These are phyloP conservation scores for Microcebus tavaratra DNA, from an alignment of 2,113 vertebrate genomes.

Conservation along the genomic window DNA sequence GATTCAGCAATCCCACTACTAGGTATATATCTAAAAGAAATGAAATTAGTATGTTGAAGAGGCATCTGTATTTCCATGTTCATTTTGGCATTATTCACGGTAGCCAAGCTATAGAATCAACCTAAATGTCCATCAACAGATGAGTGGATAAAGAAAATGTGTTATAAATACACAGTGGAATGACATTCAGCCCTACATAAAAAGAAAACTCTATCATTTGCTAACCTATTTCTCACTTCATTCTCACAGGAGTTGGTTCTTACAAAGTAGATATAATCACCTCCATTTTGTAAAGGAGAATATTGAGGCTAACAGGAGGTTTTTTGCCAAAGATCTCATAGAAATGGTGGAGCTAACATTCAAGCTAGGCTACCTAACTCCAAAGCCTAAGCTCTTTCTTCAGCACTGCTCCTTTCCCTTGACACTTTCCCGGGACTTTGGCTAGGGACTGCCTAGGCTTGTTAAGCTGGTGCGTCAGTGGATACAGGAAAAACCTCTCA, in stretches of 20 bases:
- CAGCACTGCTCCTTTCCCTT: background rate
- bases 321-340: background rate
- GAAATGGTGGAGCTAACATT: background rate
- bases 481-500: background rate
- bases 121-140: background rate
- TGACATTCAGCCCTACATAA: background rate
- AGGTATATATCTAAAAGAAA: background rate
- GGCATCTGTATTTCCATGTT: background rate
- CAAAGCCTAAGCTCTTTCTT: background rate
- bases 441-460: background rate
- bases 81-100: background rate
- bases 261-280: background rate
- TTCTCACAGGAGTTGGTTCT: background rate
- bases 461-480: background rate
- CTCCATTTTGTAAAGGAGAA: background rate
- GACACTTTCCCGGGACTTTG: background rate
- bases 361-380: background rate
- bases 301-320: background rate
- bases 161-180: background rate
- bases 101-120: background rate
- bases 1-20: background rate
- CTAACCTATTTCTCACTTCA: background rate
- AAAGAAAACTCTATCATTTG: background rate
- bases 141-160: background rate
- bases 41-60: background rate